Base-by-base conservation (phyloP, 2,113 vertebrate genomes). In the Dipodomys spectabilis region DNA sequence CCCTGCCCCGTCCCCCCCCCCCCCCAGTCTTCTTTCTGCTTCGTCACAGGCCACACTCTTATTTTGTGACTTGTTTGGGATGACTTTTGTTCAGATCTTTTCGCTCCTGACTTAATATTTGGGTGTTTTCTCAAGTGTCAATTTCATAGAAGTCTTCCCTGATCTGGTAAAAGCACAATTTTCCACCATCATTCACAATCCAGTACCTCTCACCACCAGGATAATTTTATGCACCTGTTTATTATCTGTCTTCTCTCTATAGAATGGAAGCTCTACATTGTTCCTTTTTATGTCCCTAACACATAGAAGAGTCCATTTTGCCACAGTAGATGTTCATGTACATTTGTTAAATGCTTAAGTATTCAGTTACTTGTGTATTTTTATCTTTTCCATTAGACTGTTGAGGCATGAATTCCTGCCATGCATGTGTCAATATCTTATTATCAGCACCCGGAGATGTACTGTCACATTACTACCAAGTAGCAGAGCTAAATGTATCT, bases 21-120 rank as follows among this genome's bases (percentile, higher is more conserved):
- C 6, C n/a, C 73, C 13, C 78, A 87, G 27, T 60, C 71, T 86
- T 30, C 74, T 62, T 85, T 75, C 73, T 88, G 30, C 20, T 90
- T 84, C 27, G 28, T n/a, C 45, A 39, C 10, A 69, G 23, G 60
- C 19, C 79, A 71, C n/a, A 62, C 44, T 62, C 86, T 93, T 65
- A 65, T 83, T 28, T 30, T 94, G 25, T 67, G 62, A 75, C 49
- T 32, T 82, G 12, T 64, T 57, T 64, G 11, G 7, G 77, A 88
- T 82, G 53, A 25, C 32, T 45, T 91, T 81, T 90, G 57, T 35
- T 25, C 44, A 88, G 69, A 82, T 30, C 35, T 93, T 78, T 91
- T 39, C 32, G 49, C 64, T 73, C 28, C 74, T 88, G 25, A 93
- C 72, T 87, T 80, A 89, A 28, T 28, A 88, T 91, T 45, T 65